Evolutionary conservation across 1,140 invertebrate species (phyloP), one percentile per base, ranked within the genome.

Genomic region (Bombus impatiens): DNA sequence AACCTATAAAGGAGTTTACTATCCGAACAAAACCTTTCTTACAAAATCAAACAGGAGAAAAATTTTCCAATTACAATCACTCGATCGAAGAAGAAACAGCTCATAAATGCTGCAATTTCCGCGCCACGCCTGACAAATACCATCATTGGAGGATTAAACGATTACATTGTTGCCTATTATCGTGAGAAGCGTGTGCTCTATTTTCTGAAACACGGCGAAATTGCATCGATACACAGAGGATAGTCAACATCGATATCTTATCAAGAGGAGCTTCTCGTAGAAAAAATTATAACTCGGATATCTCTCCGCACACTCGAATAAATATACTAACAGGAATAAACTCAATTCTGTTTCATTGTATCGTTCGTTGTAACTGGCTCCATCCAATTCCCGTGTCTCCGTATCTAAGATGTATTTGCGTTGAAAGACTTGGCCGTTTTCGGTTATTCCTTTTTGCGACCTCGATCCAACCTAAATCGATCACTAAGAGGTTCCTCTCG

Each of bases 231-330:
- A 13, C 12, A 8, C 18, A 15, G n/a, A 53, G n/a, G 47, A 44
- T n/a, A 59, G 25, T 12, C 22, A 22, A 10, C 62, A 28, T 70
- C 75, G 35, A 70, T 53, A 22, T n/a, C 40, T 77, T 76, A 53
- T 83, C 35, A 35, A 32, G 18, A 35, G 0, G 57, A 1, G 37
- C 3, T 37, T 28, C n/a, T n/a, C 13, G 12, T 4, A 32, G 28
- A 65, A 84, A 67, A 84, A 84, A 84, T 84, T 70, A 84, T 65
- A 84, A 28, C 74, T 32, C 13, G 12, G 82, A 32, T 78, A 78
- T 78, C 82, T 84, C 68, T 70, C 47, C 75, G 18, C 65, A 57
- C 82, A 75, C 82, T 78, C 82, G 82, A 84, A 84, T 84, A 84
- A 84, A 78, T 57, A 84, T 62, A 67, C 65, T 70, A 84, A 84